Base-by-base conservation (phyloP, 2,888 invertebrate species). In the Argynnis bischoffii region DNA sequence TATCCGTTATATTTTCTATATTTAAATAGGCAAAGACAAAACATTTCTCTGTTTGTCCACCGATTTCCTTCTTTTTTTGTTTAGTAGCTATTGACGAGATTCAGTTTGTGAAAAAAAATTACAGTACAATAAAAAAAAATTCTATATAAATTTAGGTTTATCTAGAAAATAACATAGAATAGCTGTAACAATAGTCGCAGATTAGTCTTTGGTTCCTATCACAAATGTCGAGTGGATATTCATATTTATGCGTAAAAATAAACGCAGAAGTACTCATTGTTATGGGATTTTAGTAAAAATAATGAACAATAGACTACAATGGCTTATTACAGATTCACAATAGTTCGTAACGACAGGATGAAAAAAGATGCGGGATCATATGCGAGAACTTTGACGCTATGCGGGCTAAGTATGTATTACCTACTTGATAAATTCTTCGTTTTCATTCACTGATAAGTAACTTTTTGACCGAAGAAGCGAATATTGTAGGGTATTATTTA, bases 251-350 rank as follows among this genome's bases (percentile, higher is more conserved):
- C 26, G 26, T 26, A 35, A 48, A 55, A 35, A 61, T 55, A 55
- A 55, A 55, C 53, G 18, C 50, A 55, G 35, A 18, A 55, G 65
- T 54, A 64, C 60, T 55, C 65, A 65, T 70, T 68, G 70, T 70
- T 68, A 65, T 55, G 67, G 63, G 63, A 69, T 69, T 67, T 63
- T 47, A 60, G 63, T 66, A 55, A 56, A 61, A 61, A 65, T 66
- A 60, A 65, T 65, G 57, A 68, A 70, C 68, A 67, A 65, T 71
- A 71, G 56, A 67, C 61, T 65, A 71, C 65, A 71, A 71, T 69
- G 48, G 67, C 67, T 67, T 71, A 71, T 71, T 71, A 71, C 35
- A 41, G 2, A 11, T 41, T 11, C 35, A 41, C 67, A 26, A 26
- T 26, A 57, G 56, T 63, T 61, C 51, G 65, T 67, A 64, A 57